Base-by-base conservation (phyloP, 2,888 invertebrate genomes). In the Caenorhabditis sp. region DNA sequence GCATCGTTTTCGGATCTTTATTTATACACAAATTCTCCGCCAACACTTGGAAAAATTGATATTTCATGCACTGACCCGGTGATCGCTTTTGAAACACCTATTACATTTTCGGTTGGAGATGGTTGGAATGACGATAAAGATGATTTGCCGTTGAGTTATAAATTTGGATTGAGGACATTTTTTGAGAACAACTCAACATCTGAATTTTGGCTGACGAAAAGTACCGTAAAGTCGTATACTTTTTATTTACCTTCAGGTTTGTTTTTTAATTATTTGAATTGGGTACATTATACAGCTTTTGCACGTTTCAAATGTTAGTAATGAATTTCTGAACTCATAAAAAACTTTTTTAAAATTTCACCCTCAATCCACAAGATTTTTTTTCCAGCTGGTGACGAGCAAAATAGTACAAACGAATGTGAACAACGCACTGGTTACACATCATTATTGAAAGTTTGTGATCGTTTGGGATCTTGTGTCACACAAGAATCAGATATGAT, bases 381-480 rank as follows among this genome's bases (percentile, higher is more conserved):
- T n/a, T n/a, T n/a, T 56, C 12, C 26, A 56, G 56, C 56, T 17
- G 25, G 26, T 26, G 25, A 26, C 5, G 23, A 7, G 8, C 26
- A n/a, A 17, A 56, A 56, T 17, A 25, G 25, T 26, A 23, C 56
- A 14, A 17, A 43, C 17, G 43, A 10, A 43, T 83, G 83, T 67
- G 63, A 66, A 10, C 58, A 67, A 1, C 67, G 81, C 12, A 61
- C 75, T 25, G 82, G 77, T 3, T 76, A 69, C 20, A 59, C 67
- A 43, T 81, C 77, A 0, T 21, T 78, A 10, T 21, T 83, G 23
- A 77, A 80, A 27, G 77, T 78, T 1, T 83, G 83, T 59, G 81
- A 81, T 54, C 64, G 63, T 1, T 50, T 71, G 10, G 76, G 65
- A 10, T 75, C 81, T 23, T 83, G 83, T 57, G 70, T 54, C 20